These are phyloP conservation scores for Melanostoma mellinum DNA, from an alignment of 2,888 invertebrate species.

Conservation along the genomic window DNA sequence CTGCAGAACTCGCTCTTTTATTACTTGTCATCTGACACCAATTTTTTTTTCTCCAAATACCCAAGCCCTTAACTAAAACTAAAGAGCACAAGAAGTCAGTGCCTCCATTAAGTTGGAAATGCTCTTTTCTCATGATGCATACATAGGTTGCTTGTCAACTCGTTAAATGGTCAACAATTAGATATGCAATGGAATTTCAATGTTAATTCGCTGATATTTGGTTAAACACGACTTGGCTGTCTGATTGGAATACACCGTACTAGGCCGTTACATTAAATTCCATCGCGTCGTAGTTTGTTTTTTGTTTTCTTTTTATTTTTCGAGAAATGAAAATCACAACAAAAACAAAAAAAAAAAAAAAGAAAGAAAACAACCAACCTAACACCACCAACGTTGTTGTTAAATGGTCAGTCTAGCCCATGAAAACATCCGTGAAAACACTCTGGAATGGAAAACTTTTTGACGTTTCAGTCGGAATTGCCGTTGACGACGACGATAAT, in stretches of 20 bases:
- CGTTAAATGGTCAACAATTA: slow-evolving; percentile 71
- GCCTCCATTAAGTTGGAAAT: not conserved
- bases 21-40: no score
- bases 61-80: no score
- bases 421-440: slow-evolving; percentile 50
- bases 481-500: slow-evolving; percentile 50
- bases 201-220: slow-evolving; percentile 72
- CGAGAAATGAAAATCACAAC: slow-evolving; percentile 56
- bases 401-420: slow-evolving; percentile 33
- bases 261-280: slow-evolving; percentile 67
- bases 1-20: no score
- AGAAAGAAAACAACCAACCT: slow-evolving; percentile 55
- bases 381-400: slow-evolving; percentile 51
- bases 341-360: slow-evolving; percentile 35
- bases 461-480: slow-evolving; percentile 59
- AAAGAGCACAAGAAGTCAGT: not conserved
- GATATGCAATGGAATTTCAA: slow-evolving; percentile 70
- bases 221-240: slow-evolving; percentile 57
- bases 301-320: slow-evolving; percentile 38
- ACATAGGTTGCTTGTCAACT: slow-evolving; percentile 60
- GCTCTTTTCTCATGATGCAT: slow-evolving; percentile 25
- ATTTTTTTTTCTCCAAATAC: no score
- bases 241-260: slow-evolving; percentile 38
- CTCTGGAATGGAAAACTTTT: slow-evolving; percentile 44
- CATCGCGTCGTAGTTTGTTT: slow-evolving; percentile 53